Conservation (phyloP, 2,113 vertebrate species). For the Aplodontia rufa region DNA sequence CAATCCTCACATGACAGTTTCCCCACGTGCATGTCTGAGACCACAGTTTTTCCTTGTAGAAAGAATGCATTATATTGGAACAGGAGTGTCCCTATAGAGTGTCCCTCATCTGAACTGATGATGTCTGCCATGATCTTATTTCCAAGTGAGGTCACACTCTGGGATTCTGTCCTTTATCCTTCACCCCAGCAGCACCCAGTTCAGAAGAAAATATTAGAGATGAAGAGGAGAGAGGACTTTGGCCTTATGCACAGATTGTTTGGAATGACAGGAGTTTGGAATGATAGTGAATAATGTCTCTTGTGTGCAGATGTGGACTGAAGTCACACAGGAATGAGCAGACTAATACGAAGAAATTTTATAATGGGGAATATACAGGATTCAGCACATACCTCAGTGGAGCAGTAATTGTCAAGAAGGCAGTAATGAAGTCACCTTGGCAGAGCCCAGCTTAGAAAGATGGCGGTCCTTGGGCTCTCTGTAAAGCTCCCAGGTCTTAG, state of each 20-base stretch:
- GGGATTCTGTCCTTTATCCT: neutral
- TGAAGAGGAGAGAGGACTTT: neutral
- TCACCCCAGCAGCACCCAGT: neutral
- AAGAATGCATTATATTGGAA: too few species aligned
- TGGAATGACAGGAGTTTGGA: neutral
- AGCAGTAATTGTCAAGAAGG: neutral
- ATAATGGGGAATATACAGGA: neutral
- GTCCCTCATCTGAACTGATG: neutral
- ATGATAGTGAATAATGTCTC: too few species aligned
- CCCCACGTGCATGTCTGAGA: rapidly evolving
- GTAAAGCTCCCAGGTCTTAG: neutral
- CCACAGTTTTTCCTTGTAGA: neutral
- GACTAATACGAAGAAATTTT: neutral
- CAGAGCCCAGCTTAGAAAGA: neutral
- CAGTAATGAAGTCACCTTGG: neutral
- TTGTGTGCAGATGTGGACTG: neutral
- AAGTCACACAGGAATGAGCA: neutral
- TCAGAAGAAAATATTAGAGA: neutral
- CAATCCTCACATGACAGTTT: neutral
- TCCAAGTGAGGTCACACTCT: neutral
- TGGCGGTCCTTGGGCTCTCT: neutral
- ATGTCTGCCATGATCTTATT: neutral
- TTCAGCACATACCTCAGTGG: neutral
- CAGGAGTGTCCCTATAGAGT: neutral
- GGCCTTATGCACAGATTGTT: neutral